These are phyloP conservation scores for Gephyroberyx darwinii DNA, from an alignment of 2,797 vertebrate genomes.

Conservation along the genomic window DNA sequence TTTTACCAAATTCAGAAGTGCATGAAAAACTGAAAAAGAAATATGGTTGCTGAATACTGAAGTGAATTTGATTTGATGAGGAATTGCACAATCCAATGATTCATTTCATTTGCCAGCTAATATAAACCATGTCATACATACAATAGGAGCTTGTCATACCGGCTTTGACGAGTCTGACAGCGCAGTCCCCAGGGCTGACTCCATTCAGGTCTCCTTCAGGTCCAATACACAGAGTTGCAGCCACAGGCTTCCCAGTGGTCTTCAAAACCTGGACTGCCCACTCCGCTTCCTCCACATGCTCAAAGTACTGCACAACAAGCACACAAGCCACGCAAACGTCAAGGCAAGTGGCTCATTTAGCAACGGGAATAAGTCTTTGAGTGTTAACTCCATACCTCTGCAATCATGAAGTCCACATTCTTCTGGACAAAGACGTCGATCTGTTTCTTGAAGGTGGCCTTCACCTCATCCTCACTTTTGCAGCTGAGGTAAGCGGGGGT, in stretches of 20 bases:
- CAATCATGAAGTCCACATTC: conserved; percentile 94
- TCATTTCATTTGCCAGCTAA: too few species aligned
- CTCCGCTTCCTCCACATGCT: conserved; percentile 95
- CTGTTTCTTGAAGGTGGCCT: conserved; percentile 90
- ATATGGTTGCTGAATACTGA: too few species aligned
- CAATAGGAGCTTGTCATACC: conserved; percentile 75
- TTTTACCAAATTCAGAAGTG: too few species aligned
- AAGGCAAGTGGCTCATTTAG: not conserved
- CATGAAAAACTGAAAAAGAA: too few species aligned
- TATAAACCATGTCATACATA: too few species aligned
- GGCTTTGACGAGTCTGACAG: conserved; percentile 89
- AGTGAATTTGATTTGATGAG: too few species aligned
- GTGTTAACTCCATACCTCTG: conserved; percentile 83
- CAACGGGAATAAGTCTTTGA: not conserved
- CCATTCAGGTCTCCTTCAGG: conserved; percentile 92
- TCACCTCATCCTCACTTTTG: conserved; percentile 91
- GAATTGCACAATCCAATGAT: too few species aligned
- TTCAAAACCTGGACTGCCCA: conserved; percentile 95
- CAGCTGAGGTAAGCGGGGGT: conserved; percentile 95
- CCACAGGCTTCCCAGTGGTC: conserved; percentile 88
- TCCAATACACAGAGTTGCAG: conserved; percentile 91
- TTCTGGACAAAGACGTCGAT: conserved; percentile 90
- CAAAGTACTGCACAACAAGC: conserved; percentile 88
- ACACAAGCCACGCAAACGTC: not conserved
- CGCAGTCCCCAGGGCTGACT: conserved; percentile 89